Conservation (phyloP, 2,797 vertebrate species). For the Bradypodion ventrale region DNA sequence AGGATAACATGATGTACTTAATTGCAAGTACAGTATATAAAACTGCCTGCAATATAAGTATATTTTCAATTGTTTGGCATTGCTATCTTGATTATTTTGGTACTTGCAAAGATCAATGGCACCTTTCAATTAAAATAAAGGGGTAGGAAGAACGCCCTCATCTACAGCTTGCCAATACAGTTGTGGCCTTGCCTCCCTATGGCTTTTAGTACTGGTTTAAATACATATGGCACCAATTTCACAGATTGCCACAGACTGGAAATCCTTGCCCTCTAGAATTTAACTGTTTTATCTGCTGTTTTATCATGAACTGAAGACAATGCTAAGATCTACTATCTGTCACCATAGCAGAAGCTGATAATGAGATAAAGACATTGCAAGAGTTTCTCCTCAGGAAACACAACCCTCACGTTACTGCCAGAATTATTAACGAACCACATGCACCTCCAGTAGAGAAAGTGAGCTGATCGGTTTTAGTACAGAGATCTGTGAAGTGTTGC, state of each 20-base stretch:
- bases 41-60: neutral
- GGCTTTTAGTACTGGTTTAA: neutral
- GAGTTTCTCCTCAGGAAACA: neutral
- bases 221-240: slow-evolving; percentile 7
- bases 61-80: neutral
- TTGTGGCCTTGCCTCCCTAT: neutral
- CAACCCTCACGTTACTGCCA: neutral
- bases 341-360: neutral
- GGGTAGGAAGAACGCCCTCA: neutral
- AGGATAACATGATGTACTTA: neutral
- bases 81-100: neutral
- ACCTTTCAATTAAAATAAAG: neutral
- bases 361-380: neutral
- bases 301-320: too few relatives aligned
- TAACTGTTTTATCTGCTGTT: too few relatives aligned
- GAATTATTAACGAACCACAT: neutral
- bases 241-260: neutral
- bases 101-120: neutral
- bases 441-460: neutral
- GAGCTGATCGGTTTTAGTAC: neutral
- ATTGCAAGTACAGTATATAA: neutral
- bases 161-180: neutral
- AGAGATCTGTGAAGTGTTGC: neutral
- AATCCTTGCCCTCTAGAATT: neutral
- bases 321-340: neutral